phyloP scores from a whole-genome alignment of 2,113 vertebrate species.

The Grantiella picta region DNA sequence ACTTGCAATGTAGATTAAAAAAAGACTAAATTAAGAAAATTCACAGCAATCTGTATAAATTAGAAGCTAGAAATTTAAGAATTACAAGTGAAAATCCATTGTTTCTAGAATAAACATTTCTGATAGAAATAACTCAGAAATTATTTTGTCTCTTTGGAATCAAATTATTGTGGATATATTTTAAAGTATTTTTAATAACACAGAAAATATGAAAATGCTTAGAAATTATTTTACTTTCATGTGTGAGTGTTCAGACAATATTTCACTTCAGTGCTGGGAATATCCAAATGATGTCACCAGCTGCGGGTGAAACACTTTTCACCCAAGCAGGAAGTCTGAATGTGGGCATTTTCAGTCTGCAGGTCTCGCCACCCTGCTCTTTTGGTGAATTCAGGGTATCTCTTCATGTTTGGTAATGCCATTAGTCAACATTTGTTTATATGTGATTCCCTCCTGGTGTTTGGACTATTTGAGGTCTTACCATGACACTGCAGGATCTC shows the following conservation, averaged over 20 bases:
- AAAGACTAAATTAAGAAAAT: background rate
- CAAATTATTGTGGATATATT: background rate
- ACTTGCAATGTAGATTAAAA: background rate
- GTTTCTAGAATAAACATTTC: background rate
- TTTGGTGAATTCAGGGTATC: background rate
- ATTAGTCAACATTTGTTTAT: background rate
- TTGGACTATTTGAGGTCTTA: background rate
- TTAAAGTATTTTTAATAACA: background rate
- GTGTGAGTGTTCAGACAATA: background rate
- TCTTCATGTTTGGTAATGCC: background rate
- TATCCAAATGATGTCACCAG: background rate
- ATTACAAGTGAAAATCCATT: background rate
- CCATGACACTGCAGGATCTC: background rate
- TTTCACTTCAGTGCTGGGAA: background rate
- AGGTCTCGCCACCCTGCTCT: background rate
- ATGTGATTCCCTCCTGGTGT: background rate
- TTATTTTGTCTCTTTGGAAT: background rate
- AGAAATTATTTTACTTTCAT: background rate
- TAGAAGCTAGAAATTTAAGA: background rate
- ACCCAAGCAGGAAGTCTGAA: background rate
- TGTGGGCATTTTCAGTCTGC: background rate
- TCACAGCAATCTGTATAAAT: background rate
- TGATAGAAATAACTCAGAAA: background rate
- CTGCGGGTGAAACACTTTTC: background rate
- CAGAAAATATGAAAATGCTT: background rate